Evolutionary conservation across 92 coral and sea anemone species (phyloP).

Genomic region (Diadumene lineata): DNA sequence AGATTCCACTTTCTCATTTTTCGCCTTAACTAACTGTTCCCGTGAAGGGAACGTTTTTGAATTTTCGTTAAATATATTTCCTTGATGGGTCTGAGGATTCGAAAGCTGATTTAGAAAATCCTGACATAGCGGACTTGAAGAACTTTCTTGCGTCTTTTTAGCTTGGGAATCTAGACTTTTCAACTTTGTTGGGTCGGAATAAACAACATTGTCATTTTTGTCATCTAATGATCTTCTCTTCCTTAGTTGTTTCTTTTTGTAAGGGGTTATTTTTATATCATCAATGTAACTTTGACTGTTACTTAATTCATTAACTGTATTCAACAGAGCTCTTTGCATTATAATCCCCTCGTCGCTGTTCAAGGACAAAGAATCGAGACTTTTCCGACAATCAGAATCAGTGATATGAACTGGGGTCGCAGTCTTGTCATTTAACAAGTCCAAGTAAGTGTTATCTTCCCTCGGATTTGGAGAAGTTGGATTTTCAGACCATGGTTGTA

Average conservation of each 20-base stretch:
- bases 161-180: not conserved
- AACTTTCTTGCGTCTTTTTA: conserved; percentile 12
- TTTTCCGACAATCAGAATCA: conserved; percentile 54
- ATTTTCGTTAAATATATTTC: conserved; percentile 33
- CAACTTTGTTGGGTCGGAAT: conserved; percentile 13
- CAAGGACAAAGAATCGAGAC: conserved; percentile 5
- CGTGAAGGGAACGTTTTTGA: conserved; percentile 8
- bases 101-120: conserved; percentile 55
- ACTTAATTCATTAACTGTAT: not conserved
- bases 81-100: conserved; percentile 46
- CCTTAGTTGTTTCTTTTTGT: not conserved
- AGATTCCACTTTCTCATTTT: no score
- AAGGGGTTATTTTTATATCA: conserved; percentile 11
- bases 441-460: conserved; percentile 71
- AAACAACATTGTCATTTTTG: not conserved
- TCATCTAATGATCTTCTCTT: not conserved
- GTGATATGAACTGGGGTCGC: conserved; percentile 80
- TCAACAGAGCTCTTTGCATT: not conserved
- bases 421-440: conserved; percentile 52
- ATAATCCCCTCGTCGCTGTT: conserved; percentile 18
- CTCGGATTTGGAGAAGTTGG: no score
- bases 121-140: conserved; percentile 31
- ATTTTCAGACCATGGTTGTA: not conserved
- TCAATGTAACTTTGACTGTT: conserved; percentile 19
- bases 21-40: not conserved